phyloP scores from a whole-genome alignment of 1,140 invertebrate species.

The Yoshiicerus persimilis region DNA sequence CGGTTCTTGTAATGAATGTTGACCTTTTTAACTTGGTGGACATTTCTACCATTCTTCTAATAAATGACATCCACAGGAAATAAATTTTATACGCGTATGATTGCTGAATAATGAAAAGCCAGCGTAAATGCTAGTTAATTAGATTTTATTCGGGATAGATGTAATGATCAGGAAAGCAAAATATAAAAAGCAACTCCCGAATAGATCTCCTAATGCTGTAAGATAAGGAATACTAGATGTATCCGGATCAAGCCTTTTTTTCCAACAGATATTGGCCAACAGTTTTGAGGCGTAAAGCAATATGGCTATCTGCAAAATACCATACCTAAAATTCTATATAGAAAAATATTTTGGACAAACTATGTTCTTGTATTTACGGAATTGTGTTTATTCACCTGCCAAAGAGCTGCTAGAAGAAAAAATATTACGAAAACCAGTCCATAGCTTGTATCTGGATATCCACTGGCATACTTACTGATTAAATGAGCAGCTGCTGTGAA shows the following conservation, averaged over 20 bases:
- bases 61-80: too few relatives aligned
- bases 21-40: too few relatives aligned
- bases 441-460: constrained; percentile 56
- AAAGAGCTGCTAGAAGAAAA: constrained; percentile 67
- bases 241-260: constrained; percentile 85
- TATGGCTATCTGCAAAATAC: constrained; percentile 70
- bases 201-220: constrained; percentile 88
- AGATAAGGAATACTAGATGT: constrained; percentile 94
- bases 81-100: too few relatives aligned
- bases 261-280: constrained; percentile 89
- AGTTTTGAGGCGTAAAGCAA: constrained; percentile 80
- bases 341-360: not conserved
- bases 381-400: constrained; percentile 58
- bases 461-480: constrained; percentile 58
- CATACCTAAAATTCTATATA: not conserved
- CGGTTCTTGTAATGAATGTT: too few relatives aligned
- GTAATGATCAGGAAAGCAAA: not conserved
- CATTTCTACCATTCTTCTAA: too few relatives aligned
- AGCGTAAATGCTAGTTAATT: not conserved
- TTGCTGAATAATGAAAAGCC: too few relatives aligned
- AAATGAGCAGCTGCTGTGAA: constrained; percentile 83
- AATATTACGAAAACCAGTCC: constrained; percentile 63
- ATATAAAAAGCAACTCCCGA: constrained; percentile 82
- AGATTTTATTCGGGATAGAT: not conserved
- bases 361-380: not conserved